Evolutionary conservation across 2,888 invertebrate species (phyloP), one percentile per base, ranked within the genome.

Genomic region (Orthosia cruda): DNA sequence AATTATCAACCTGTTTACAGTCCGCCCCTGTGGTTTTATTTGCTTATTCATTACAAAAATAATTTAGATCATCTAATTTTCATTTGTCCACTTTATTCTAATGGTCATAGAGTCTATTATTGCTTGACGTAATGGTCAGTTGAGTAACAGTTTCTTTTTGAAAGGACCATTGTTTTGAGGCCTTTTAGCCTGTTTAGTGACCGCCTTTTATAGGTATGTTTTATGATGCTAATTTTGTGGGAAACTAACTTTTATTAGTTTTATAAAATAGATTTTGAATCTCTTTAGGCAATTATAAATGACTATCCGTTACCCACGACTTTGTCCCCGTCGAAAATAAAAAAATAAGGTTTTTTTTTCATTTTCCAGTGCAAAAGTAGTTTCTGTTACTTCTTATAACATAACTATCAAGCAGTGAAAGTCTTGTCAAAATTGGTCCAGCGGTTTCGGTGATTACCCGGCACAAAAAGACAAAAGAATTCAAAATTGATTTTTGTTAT

Each of bases 1-100:
- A 93, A 92, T 93, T 93, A 92, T 92, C 91, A 92, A 90, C 92
- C 85, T 91, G 89, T 91, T 91, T 87, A 77, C 88, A 83, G 82
- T 86, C 87, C 86, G 85, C 85, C 86, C 86, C 79, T 81, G 90
- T 78, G 89, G 87, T 92, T 91, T 89, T 90, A 90, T 90, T 90
- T 90, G 88, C 84, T 87, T 87, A 86, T 85, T 86, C 83, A 83
- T 86, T 84, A 88, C 84, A 87, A 89, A 88, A 85, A 88, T 86
- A 85, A 84, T 86, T 84, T 59, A 23, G 64, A 61, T 50, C 49
- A 64, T 78, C 55, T 75, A 64, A 72, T 74, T 83, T 73, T 71
- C 62, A 70, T 74, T n/a, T 62, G 62, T 74, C 65, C 32, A 58
- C 79, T 76, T 80, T 87, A 85, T 74, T 47, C 1, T 49, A 11